These are phyloP conservation scores for Gonatopus flavifemur DNA, from an alignment of 1,140 invertebrate species.

Conservation along the genomic window DNA sequence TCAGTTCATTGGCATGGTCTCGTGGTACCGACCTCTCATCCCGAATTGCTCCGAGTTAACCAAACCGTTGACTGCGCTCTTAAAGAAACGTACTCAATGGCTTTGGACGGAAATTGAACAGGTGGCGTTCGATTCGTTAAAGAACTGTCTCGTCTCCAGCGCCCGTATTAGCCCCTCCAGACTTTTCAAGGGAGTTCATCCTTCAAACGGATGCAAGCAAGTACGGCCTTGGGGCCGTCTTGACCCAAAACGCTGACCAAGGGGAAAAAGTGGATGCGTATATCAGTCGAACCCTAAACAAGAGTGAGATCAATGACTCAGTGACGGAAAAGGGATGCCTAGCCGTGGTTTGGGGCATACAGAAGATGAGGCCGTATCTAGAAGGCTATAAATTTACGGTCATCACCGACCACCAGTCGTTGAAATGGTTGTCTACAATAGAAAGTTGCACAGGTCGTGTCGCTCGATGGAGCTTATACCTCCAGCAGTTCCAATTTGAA, in stretches of 20 bases:
- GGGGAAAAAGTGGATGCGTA: neutral
- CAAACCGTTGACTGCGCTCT: neutral
- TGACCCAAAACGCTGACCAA: neutral
- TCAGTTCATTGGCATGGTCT: too few relatives aligned
- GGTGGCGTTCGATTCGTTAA: neutral
- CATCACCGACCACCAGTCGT: too few relatives aligned
- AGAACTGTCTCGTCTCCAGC: neutral
- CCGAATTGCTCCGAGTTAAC: neutral
- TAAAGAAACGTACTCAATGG: too few relatives aligned
- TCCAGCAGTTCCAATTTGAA: neutral
- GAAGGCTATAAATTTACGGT: too few relatives aligned
- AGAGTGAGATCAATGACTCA: conserved; percentile 8
- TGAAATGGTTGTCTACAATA: neutral
- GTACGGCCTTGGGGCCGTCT: too few relatives aligned
- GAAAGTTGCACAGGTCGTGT: neutral
- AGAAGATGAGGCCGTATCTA: too few relatives aligned
- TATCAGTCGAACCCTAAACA: conserved; percentile 3
- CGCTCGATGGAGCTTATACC: too few relatives aligned
- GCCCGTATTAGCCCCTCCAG: too few relatives aligned
- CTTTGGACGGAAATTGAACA: neutral
- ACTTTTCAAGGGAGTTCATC: too few relatives aligned
- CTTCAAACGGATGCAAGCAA: too few relatives aligned
- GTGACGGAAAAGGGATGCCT: too few relatives aligned
- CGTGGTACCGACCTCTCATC: neutral
- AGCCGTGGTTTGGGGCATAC: too few relatives aligned